Evolutionary conservation across 2,888 invertebrate genomes (phyloP).

Genomic region (Crepidodera aurea): DNA sequence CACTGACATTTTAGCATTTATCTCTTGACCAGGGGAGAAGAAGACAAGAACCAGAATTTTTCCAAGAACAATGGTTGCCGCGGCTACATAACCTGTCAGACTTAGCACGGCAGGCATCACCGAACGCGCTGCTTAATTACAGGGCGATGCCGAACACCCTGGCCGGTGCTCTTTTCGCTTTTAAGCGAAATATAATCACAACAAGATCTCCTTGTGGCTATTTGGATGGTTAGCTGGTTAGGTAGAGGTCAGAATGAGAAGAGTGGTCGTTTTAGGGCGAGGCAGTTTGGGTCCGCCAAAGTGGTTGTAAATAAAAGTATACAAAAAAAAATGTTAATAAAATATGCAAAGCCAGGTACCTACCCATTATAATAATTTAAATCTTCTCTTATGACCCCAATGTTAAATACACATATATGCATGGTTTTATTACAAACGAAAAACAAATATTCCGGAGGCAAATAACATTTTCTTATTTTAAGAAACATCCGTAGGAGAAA

Average conservation of each 20-base stretch:
- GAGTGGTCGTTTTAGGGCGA: not conserved
- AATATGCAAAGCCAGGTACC: too few species aligned
- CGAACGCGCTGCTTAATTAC: conserved; percentile 47
- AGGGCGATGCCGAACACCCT: conserved; percentile 39
- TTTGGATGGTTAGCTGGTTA: conserved; percentile 5
- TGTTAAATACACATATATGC: too few species aligned
- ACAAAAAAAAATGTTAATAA: not conserved
- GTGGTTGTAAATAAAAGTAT: not conserved
- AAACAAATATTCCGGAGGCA: too few species aligned
- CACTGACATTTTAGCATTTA: not conserved
- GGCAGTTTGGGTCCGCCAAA: not conserved
- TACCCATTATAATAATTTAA: too few species aligned
- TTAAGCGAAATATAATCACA: conserved; percentile 49
- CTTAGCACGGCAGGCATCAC: conserved; percentile 50
- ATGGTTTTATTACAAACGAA: too few species aligned
- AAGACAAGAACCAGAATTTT: conserved; percentile 22
- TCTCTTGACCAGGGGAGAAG: conserved; percentile 13
- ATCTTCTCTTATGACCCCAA: too few species aligned
- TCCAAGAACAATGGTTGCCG: conserved; percentile 39
- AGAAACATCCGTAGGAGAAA: too few species aligned
- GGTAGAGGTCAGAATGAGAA: not conserved
- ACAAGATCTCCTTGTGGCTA: conserved; percentile 2
- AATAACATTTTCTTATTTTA: too few species aligned
- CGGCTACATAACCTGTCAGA: conserved; percentile 46
- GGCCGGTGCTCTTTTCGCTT: conserved; percentile 32